phyloP scores from a whole-genome alignment of 2,797 vertebrate species.

The Acipenser oxyrinchus region DNA sequence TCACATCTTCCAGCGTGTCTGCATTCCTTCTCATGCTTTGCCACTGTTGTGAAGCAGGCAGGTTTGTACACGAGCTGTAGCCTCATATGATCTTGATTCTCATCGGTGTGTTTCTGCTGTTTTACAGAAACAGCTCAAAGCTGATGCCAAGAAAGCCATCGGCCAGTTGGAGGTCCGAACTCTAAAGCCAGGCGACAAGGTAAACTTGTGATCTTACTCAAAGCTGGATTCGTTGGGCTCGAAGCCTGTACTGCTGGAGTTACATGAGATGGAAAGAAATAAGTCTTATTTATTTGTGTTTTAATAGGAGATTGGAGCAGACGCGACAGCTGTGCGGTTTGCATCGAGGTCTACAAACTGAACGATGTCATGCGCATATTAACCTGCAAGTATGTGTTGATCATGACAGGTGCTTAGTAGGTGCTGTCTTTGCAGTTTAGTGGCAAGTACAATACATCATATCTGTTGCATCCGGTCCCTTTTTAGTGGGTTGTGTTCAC shows the following conservation, averaged over 20 bases:
- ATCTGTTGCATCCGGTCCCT: too few species aligned
- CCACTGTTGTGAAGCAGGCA: too few species aligned
- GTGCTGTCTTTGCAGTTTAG: neutral
- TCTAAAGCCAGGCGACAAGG: slow-evolving; percentile 74
- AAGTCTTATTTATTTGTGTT: slow-evolving; percentile 2
- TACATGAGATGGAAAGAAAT: too few species aligned
- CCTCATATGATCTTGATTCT: too few species aligned
- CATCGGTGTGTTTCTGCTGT: neutral
- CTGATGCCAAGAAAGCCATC: slow-evolving; percentile 78
- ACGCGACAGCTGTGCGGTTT: slow-evolving; percentile 80
- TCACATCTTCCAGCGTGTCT: too few species aligned
- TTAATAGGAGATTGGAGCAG: slow-evolving; percentile 63
- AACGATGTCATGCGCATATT: slow-evolving; percentile 82
- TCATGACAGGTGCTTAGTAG: neutral
- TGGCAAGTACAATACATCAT: too few species aligned
- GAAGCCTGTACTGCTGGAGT: too few species aligned
- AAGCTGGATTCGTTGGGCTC: neutral
- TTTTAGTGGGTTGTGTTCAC: too few species aligned
- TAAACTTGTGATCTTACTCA: slow-evolving; percentile 28
- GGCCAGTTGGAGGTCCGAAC: slow-evolving; percentile 68
- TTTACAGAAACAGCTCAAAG: slow-evolving; percentile 66
- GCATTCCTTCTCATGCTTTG: too few species aligned
- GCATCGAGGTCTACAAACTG: slow-evolving; percentile 76
- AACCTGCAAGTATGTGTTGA: slow-evolving; percentile 75
- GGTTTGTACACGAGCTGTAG: too few species aligned